phyloP scores from a whole-genome alignment of 2,888 invertebrate genomes.

The Drosophila prolongata region DNA sequence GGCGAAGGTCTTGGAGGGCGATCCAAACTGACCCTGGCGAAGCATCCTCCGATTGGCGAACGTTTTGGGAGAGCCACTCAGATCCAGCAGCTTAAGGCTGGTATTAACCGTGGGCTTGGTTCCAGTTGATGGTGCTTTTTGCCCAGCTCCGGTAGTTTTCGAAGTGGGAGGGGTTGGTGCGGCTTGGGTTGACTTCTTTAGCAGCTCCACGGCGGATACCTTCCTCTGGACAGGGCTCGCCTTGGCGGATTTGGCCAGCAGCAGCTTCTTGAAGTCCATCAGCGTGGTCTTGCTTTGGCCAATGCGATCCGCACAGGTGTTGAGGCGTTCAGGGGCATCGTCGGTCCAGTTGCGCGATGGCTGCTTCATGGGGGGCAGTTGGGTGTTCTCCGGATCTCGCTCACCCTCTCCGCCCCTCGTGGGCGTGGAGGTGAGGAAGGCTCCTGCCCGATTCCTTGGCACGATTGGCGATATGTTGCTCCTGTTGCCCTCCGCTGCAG shows the following conservation, averaged over 20 bases:
- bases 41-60: slow-evolving; percentile 88
- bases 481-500: slow-evolving; percentile 20
- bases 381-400: slow-evolving; percentile 24
- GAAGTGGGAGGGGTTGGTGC: slow-evolving; percentile 6
- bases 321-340: slow-evolving; percentile 82
- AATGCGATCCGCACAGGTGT: slow-evolving; percentile 88
- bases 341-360: slow-evolving; percentile 78
- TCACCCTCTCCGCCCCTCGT: slow-evolving; percentile 77
- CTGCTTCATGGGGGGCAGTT: slow-evolving; percentile 79
- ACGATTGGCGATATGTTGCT: slow-evolving; percentile 88
- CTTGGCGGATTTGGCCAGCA: slow-evolving; percentile 91
- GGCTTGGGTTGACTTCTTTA: slow-evolving; percentile 86
- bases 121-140: slow-evolving; percentile 46
- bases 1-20: slow-evolving; percentile 86
- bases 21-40: slow-evolving; percentile 85
- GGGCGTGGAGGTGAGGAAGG: slow-evolving; percentile 89
- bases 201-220: slow-evolving; percentile 91
- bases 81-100: slow-evolving; percentile 88
- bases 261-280: slow-evolving; percentile 92
- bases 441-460: slow-evolving; percentile 86
- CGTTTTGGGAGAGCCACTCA: slow-evolving; percentile 90
- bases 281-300: slow-evolving; percentile 91
- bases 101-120: slow-evolving; percentile 79
- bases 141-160: slow-evolving; percentile 11
- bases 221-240: slow-evolving; percentile 86